Evolutionary conservation across 1,140 invertebrate genomes (phyloP), one percentile per base, ranked within the genome.

Genomic region (Coptotermes formosanus): DNA sequence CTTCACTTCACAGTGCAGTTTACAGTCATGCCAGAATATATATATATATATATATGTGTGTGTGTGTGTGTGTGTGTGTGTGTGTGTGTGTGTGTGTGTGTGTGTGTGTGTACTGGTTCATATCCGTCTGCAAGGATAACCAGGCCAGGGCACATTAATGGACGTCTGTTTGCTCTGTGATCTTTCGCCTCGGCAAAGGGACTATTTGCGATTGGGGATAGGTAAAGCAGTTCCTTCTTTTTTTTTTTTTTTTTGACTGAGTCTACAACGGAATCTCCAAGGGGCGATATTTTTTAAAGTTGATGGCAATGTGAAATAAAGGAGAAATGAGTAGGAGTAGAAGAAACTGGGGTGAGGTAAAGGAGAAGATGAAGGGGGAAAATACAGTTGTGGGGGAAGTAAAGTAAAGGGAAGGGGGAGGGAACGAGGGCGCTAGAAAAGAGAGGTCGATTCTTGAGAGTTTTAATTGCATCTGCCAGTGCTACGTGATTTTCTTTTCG

Each of bases 401-500:
- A 16, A 75, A 75, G n/a, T 9, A 30, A 75, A 30, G n/a, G n/a
- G 45, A 0, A 12, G 45, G 14, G 52, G 38, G 38, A 38, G 55
- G 55, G 55, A 23, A 12, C 11, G 64, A 75, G 64, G 64, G 64
- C 64, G 64, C 64, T 75, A 75, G 64, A 75, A 75, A 75, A 75
- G 64, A 75, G 64, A 75, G 64, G 64, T 75, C 64, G 64, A 75
- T 75, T 75, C 64, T 75, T 75, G 64, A 75, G 64, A 75, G 25
- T 75, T 75, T 75, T 75, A 75, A 75, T 75, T 75, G 64, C 64
- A 75, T 75, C 64, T 75, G 64, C 64, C 64, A 75, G 64, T 7
- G 64, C 64, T 75, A 75, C 64, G 64, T 75, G 64, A 75, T 75
- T 75, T 75, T 75, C 64, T 75, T 75, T 75, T 75, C 52, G 64